Conservation (phyloP, 2,888 invertebrate species). For the Aelia acuminata region DNA sequence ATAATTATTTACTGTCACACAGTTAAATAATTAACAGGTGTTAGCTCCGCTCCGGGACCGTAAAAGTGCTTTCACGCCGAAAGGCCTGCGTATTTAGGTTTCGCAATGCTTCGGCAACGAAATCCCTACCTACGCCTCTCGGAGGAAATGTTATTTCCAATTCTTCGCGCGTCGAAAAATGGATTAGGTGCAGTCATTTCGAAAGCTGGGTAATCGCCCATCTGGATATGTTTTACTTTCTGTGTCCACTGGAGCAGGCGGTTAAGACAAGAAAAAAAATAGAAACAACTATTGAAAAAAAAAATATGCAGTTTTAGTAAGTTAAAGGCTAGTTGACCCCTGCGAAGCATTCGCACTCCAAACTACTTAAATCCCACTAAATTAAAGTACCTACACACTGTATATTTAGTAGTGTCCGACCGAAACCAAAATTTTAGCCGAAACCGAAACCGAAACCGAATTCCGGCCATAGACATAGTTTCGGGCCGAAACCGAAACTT, state of each 20-base stretch:
- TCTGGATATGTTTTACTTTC: not conserved
- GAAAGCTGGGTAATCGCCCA: not conserved
- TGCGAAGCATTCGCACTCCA: no score
- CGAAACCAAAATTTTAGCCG: no score
- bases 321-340: no score
- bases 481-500: no score
- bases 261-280: not conserved
- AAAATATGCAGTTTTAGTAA: not conserved
- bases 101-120: not conserved
- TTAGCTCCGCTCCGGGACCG: not conserved
- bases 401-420: no score
- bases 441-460: no score
- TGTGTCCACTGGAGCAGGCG: not conserved
- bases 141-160: conserved; percentile 14
- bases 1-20: not conserved
- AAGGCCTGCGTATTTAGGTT: not conserved
- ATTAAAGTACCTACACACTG: no score
- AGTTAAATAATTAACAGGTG: not conserved
- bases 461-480: no score
- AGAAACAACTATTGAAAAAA: no score
- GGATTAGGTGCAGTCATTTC: conserved; percentile 12
- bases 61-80: not conserved
- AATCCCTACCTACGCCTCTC: not conserved
- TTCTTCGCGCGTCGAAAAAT: conserved; percentile 32
- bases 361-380: no score